Percentiles rank a stretch among this genome's conserved stretches.
phyloP scores from a whole-genome alignment of 1,140 invertebrate genomes.

The Brachionus rubens region DNA sequence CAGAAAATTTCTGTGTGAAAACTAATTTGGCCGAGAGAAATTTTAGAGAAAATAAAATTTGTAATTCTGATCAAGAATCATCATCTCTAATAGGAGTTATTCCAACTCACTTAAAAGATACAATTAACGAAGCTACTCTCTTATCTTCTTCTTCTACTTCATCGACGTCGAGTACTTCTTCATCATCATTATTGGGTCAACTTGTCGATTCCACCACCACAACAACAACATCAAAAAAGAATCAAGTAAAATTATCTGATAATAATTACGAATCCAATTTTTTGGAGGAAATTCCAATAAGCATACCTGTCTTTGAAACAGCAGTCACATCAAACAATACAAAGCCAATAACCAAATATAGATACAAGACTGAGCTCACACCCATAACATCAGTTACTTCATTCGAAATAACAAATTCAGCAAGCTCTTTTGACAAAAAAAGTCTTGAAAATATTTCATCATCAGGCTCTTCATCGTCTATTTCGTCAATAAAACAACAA shows the following conservation, averaged over 20 bases:
- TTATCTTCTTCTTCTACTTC: not conserved
- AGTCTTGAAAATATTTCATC: not conserved
- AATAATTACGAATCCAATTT: not conserved
- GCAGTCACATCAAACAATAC: no score
- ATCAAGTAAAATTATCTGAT: no score
- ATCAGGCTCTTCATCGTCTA: not conserved
- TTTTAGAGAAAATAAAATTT: no score
- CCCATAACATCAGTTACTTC: not conserved
- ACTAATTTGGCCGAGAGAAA: no score
- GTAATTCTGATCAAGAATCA: no score
- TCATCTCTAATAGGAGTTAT: no score
- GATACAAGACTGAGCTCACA: not conserved
- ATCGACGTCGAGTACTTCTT: not conserved
- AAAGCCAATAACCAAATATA: not conserved
- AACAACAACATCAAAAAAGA: not conserved
- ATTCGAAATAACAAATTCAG: not conserved
- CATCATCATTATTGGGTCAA: not conserved
- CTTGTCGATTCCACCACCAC: no score
- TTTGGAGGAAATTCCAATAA: slow-evolving; percentile 14
- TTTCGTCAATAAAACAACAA: not conserved
- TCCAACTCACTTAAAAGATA: no score
- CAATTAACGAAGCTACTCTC: not conserved
- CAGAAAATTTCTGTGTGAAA: no score
- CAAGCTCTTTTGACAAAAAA: not conserved
- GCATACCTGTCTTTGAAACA: not conserved